Conservation (phyloP, 2,113 vertebrate species). For the Antechinus stuartii region DNA sequence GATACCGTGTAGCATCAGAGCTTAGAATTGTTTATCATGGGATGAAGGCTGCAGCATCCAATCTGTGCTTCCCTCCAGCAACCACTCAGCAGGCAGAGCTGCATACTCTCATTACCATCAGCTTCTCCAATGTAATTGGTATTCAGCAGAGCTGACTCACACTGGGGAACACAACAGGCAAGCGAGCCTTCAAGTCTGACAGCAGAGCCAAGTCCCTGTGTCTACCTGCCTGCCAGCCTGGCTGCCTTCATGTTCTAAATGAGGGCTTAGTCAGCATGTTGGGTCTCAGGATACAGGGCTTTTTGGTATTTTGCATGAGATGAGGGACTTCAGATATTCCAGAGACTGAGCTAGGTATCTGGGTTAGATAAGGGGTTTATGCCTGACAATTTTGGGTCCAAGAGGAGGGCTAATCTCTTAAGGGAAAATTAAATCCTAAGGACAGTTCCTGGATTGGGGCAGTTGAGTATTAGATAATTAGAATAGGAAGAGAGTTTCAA, state of each 20-base stretch:
- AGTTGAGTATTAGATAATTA: not conserved
- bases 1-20: not conserved
- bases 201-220: not conserved
- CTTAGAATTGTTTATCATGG: not conserved
- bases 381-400: not conserved
- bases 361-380: not conserved
- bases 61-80: not conserved
- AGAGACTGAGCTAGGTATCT: not conserved
- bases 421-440: not conserved
- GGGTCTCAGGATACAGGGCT: not conserved
- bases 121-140: not conserved
- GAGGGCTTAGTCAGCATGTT: constrained; percentile 2
- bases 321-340: not conserved
- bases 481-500: not conserved
- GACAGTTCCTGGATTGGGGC: not conserved
- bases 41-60: constrained; percentile 21
- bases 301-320: not conserved
- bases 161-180: not conserved
- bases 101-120: constrained; percentile 4
- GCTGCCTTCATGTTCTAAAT: constrained; percentile 4
- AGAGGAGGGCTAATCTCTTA: not conserved
- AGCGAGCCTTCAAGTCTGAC: not conserved
- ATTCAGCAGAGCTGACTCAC: not conserved
- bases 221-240: not conserved
- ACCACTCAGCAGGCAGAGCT: not conserved